A percentile compares a stretch with the other conserved stretches of the same genome.
Conservation (phyloP, 2,113 vertebrate species). For the Pseudorasbora parva region DNA sequence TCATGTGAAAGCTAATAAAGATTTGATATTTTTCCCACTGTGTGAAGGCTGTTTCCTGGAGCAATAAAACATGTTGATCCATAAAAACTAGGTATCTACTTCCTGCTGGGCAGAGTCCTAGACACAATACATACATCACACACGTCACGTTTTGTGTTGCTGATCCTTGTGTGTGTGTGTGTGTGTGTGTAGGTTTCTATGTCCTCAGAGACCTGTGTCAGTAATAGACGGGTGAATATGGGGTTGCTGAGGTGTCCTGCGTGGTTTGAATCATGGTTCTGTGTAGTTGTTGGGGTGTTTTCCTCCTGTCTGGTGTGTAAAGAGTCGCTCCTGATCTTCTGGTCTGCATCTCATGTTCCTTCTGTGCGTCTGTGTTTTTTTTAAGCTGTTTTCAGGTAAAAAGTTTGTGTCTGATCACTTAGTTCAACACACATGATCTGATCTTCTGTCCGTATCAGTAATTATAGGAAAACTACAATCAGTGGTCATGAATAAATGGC, state of each 20-base stretch:
- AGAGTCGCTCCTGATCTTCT: not conserved
- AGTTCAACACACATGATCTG: too few species aligned
- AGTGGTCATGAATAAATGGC: not conserved
- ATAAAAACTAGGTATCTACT: too few species aligned
- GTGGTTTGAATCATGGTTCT: too few species aligned
- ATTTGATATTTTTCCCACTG: not conserved
- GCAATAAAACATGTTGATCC: not conserved
- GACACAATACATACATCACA: not conserved
- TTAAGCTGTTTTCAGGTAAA: not conserved
- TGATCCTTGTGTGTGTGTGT: not conserved
- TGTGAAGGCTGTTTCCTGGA: not conserved
- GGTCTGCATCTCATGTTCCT: not conserved
- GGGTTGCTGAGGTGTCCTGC: not conserved
- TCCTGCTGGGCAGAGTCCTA: too few species aligned
- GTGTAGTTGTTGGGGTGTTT: not conserved
- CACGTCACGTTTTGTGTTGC: not conserved
- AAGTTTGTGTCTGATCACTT: too few species aligned
- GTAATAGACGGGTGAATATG: not conserved
- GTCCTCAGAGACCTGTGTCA: not conserved
- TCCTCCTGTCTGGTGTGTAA: not conserved
- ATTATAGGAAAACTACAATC: not conserved
- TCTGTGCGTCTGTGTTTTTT: not conserved
- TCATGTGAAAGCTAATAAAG: not conserved
- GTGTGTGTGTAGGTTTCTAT: not conserved
- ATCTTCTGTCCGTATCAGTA: not conserved